Evolutionary conservation across 2,797 vertebrate genomes (phyloP), one percentile per base, ranked within the genome.

Genomic region (Tokudaia tokunoshimensis): DNA sequence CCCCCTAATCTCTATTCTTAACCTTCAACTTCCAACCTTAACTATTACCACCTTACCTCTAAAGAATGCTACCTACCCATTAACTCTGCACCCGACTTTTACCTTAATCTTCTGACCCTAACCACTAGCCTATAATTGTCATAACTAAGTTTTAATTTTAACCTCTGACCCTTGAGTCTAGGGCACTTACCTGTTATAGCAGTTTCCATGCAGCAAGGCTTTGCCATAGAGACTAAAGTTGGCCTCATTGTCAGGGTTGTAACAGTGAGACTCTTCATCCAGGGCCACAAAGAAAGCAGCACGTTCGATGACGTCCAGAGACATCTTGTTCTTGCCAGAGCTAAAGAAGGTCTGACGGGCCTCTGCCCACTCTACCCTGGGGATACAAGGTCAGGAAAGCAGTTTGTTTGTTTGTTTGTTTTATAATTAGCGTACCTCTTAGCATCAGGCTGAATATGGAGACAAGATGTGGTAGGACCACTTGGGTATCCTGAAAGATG

Each of bases 171-270:
- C 24, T 6, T 26, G n/a, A 55, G 14, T 44, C 13, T 0, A 31
- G 34, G 29, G 20, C 26, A 20, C 4, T 20, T 24, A 99, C 99
- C 99, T 99, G 99, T 99, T 99, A 5, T 99, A 99, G 98, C 99
- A 99, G 95, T 98, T 99, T n/a, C 99, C 99, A 0, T 99, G 99
- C 86, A 99, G 99, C 92, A 99, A 98, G 29, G 99, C 99, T 90
- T 99, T 99, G 98, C 99, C 99, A 0, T 99, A 99, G 22, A 98
- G 91, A 94, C 99, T 99, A 59, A 99, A 98, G 17, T 99, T 99
- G 75, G 98, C 97, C 47, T 97, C 98, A 0, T 93, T 98, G 2
- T 98, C 97, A 0, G 98, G 98, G 57, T 98, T 97, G 0, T 99
- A 99, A 94, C 98, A 98, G 6, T 99, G 99, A 0, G 98, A 98